Evolutionary conservation across 2,797 vertebrate genomes (phyloP), one percentile per base, ranked within the genome.

Genomic region (Kryptolebias ocellatus): DNA sequence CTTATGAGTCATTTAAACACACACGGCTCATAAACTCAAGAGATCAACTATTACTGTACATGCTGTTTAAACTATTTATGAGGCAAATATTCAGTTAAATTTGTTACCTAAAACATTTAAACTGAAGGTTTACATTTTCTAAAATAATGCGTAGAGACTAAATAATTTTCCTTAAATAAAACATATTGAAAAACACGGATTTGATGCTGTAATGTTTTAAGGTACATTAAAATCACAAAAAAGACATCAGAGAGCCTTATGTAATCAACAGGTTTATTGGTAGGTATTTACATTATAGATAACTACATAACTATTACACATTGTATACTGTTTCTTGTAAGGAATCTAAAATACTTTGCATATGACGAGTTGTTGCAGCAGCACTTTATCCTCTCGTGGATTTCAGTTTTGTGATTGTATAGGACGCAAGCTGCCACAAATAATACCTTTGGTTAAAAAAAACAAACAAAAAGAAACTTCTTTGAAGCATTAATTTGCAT

Each of bases 381-480:
- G 80, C 84, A 89, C 56, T 72, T 79, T 55, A 44, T 76, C 58
- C 59, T 76, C 51, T 52, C 67, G 58, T 71, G 14, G 74, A 72
- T 80, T 74, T 87, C 76, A 83, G 76, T 74, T 81, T 73, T 70
- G 64, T 87, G 93, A 94, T 94, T 94, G 92, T 91, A 79, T 90
- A 64, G 68, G 87, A 92, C 88, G 90, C 91, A 90, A 93, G 92
- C 91, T 95, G 91, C 90, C 87, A 89, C 76, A 79, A 60, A 76
- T 84, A 79, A 64, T 76, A 88, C 78, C 89, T 94, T 94, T 94
- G 93, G 93, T 93, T 92, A 11, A 16, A 73, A 76, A 84, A 81
- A 78, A 24, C 20, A 24, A 24, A 24, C 20, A 24, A 24, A 24
- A 24, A 24, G 20, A 70, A 59, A 55, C 70, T 80, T 80, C 51